These are phyloP conservation scores for Gymnocephalus cernua DNA, from an alignment of 2,113 vertebrate genomes.

Conservation along the genomic window DNA sequence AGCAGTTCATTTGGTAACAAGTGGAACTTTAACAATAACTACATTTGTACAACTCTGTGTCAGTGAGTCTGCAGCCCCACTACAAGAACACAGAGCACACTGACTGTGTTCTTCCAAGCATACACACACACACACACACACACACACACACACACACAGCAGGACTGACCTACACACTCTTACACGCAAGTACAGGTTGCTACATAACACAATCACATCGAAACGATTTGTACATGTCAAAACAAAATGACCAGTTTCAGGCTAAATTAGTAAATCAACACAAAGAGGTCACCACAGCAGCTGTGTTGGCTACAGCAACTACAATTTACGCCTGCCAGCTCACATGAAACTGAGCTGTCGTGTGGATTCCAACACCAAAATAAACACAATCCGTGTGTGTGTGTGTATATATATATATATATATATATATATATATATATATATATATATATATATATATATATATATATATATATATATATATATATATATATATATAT, in stretches of 20 bases:
- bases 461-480: too few species aligned
- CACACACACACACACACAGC: neutral
- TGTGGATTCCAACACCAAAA: conserved; percentile 11
- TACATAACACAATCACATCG: conserved; percentile 31
- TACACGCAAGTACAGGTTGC: conserved; percentile 9
- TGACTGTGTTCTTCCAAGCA: conserved; percentile 36
- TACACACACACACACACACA: conserved; percentile 2
- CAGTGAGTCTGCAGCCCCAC: conserved; percentile 19
- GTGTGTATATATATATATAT: too few species aligned
- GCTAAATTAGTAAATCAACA: conserved; percentile 45
- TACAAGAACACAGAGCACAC: conserved; percentile 20
- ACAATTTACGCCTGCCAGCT: conserved; percentile 29
- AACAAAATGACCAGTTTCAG: conserved; percentile 61
- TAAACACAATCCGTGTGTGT: neutral
- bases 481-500: too few species aligned
- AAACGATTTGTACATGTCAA: conserved; percentile 33
- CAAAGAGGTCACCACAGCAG: conserved; percentile 44
- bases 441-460: too few species aligned
- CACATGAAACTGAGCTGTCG: neutral
- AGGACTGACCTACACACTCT: conserved; percentile 12
- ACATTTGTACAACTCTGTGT: conserved; percentile 42
- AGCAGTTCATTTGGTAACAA: conserved; percentile 17
- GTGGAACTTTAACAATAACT: conserved; percentile 56
- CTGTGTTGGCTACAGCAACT: conserved; percentile 47
- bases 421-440: too few species aligned